Evolutionary conservation across 2,888 invertebrate genomes (phyloP).

Genomic region (Lepidochitona cinerea): DNA sequence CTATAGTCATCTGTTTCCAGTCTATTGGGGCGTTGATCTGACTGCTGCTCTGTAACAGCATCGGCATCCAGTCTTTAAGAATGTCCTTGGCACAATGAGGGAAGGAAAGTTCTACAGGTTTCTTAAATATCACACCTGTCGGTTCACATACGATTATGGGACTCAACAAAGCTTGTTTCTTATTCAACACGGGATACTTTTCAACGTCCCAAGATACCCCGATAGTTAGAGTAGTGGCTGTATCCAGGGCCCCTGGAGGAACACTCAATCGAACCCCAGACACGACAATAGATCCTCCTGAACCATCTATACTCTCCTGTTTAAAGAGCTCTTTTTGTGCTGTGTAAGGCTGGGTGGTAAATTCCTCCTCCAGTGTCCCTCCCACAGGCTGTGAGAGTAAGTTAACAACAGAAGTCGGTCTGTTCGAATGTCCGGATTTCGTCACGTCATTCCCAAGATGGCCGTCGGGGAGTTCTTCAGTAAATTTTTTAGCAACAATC

Average conservation of each 20-base stretch:
- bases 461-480: not conserved
- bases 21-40: conserved; percentile 8
- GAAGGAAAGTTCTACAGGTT: conserved; percentile 36
- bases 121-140: conserved; percentile 26
- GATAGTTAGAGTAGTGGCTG: conserved; percentile 26
- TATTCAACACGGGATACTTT: conserved; percentile 25
- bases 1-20: conserved; percentile 32
- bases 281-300: conserved; percentile 31
- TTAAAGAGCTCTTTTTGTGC: conserved; percentile 33
- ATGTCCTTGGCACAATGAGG: conserved; percentile 41
- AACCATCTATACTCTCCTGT: conserved; percentile 29
- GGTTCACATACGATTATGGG: conserved; percentile 45
- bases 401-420: not conserved
- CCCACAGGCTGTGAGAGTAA: not conserved
- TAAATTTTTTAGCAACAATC: not conserved
- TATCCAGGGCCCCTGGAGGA: conserved; percentile 31
- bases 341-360: not conserved
- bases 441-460: not conserved
- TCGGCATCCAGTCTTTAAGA: conserved; percentile 31
- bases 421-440: not conserved
- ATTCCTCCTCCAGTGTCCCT: not conserved
- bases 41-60: conserved; percentile 27
- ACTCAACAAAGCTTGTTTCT: conserved; percentile 32
- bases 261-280: conserved; percentile 36
- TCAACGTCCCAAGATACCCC: conserved; percentile 38